These are phyloP conservation scores for Caloenas nicobarica DNA, from an alignment of 2,113 vertebrate species.

Conservation along the genomic window DNA sequence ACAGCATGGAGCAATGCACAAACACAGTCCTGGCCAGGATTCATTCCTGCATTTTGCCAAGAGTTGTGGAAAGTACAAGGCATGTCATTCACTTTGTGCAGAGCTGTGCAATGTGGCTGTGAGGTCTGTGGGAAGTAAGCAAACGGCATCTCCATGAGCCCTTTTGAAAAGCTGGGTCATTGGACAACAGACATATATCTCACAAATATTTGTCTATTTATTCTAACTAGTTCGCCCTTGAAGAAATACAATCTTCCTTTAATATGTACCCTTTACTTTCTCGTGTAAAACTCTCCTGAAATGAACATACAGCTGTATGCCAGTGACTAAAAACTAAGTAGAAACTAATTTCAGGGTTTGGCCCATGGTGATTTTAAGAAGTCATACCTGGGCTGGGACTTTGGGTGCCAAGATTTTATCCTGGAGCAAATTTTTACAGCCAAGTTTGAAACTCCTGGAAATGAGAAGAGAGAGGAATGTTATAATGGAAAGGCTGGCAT, in stretches of 20 bases:
- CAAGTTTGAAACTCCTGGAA: conserved; percentile 4
- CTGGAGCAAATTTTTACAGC: background rate
- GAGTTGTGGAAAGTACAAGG: background rate
- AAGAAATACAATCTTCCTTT: background rate
- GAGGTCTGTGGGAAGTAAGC: background rate
- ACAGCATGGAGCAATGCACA: background rate
- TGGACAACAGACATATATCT: background rate
- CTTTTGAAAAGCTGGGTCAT: background rate
- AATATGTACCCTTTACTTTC: background rate
- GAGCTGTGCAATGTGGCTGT: background rate
- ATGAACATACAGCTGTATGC: background rate
- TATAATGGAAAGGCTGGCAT: conserved; percentile 53
- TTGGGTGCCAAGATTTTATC: background rate
- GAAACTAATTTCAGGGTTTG: conserved; percentile 43
- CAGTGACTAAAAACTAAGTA: background rate
- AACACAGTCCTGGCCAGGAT: background rate
- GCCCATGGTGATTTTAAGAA: conserved; percentile 17
- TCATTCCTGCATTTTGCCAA: background rate
- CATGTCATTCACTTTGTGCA: background rate
- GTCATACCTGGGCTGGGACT: background rate
- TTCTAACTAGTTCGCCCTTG: background rate
- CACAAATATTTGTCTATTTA: background rate
- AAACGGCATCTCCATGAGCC: background rate
- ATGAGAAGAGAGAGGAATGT: conserved; percentile 19
- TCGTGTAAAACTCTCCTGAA: background rate